A percentile compares a stretch with the other conserved stretches of the same genome.
Conservation (phyloP, 2,113 vertebrate genomes). For the Ciconia stormi region DNA sequence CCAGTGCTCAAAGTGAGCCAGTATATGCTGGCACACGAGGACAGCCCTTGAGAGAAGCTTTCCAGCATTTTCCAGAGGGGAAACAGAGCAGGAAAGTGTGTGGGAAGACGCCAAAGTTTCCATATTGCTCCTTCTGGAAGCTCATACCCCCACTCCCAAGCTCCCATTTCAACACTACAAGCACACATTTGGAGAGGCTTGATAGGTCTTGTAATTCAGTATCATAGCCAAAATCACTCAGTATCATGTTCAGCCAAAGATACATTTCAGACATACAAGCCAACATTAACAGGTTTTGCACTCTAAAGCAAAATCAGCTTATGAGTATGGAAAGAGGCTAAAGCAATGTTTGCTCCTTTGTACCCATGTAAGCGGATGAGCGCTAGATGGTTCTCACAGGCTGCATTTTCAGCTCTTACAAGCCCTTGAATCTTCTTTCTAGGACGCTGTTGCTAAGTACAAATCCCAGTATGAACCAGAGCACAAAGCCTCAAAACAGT, state of each 20-base stretch:
- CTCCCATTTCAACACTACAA: not conserved
- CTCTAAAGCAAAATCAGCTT: not conserved
- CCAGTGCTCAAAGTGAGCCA: not conserved
- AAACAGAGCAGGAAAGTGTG: not conserved
- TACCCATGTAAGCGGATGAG: not conserved
- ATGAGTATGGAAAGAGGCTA: accelerated
- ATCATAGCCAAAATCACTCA: not conserved
- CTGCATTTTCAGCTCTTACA: not conserved
- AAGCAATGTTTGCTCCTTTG: not conserved
- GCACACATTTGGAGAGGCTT: accelerated
- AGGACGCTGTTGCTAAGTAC: not conserved
- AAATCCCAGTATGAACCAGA: not conserved
- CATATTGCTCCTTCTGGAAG: not conserved
- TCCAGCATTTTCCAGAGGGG: not conserved
- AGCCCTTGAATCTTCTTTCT: not conserved
- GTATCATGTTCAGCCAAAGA: accelerated
- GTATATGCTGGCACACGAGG: not conserved
- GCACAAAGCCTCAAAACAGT: not conserved
- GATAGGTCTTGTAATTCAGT: not conserved
- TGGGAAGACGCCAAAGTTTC: not conserved
- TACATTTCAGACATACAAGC: not conserved
- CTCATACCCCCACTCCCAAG: accelerated
- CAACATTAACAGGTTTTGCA: not conserved
- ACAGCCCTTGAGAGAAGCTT: not conserved
- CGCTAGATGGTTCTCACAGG: not conserved